Base-by-base conservation (phyloP, 2,888 invertebrate genomes). In the Neoaliturus tenellus region DNA sequence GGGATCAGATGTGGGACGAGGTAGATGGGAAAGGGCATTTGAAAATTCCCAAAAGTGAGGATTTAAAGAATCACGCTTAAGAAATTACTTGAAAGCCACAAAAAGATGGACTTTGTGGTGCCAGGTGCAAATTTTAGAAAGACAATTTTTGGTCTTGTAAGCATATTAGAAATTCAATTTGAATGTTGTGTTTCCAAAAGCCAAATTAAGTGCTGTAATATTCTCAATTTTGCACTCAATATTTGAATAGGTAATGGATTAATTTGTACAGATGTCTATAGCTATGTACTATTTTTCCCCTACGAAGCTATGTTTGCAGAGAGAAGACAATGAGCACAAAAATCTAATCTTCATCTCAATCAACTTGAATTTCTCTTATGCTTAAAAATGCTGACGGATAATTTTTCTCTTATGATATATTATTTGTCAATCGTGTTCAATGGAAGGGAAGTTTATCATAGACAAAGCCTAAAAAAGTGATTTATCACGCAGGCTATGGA, bases 91-190 rank as follows among this genome's bases (percentile, higher is more conserved):
- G 5, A 28, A 62, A 62, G 62, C 62, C 62, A 62, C 62, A 62
- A 14, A 25, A 62, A 28, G 51, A 23, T 51, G 51, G 23, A 51
- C 51, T 51, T 4, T 62, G 31, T 28, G 25, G 62, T 25, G 28
- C 31, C 62, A 31, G 62, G 62, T 62, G 62, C 62, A 62, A 62
- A 62, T 62, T 62, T 62, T 62, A 62, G 62, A 62, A 62, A 62
- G 28, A 62, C 62, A 12, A 31, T 62, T 62, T 55, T 62, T 62
- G 62, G 62, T 62, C 62, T 62, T 14, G 25, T 62, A 28, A 62
- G 62, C 62, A 62, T 62, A 62, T 1, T 62, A 62, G 62, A 62
- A 62, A 62, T 62, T 62, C 62, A 62, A 62, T 62, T 62, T 62
- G 62, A 62, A 62, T 12, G 17, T 62, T 62, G 28, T 17, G 28